These are phyloP conservation scores for Clytia hemisphaerica DNA, from an alignment of 30 jellyfish, hydroid and myxozoan genomes.

Conservation along the genomic window DNA sequence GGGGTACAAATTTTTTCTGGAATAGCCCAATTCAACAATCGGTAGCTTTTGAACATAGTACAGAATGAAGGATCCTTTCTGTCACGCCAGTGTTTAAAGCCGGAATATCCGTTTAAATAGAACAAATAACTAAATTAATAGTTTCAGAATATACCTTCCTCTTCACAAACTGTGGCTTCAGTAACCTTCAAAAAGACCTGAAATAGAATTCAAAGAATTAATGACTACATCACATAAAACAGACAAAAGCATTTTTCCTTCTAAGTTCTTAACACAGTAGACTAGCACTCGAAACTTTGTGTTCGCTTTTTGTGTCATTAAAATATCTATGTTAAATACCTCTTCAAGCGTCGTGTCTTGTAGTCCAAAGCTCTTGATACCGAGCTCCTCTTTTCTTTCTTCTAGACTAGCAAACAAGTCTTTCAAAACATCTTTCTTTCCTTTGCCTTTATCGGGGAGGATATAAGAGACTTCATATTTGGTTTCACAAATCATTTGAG, in stretches of 20 bases:
- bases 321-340: conserved; percentile 26
- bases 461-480: conserved; percentile 75
- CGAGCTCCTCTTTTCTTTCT: conserved; percentile 43
- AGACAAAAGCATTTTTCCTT: too few relatives aligned
- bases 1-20: too few relatives aligned
- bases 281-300: too few relatives aligned
- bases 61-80: too few relatives aligned
- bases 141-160: too few relatives aligned
- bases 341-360: conserved; percentile 91
- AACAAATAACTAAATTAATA: too few relatives aligned
- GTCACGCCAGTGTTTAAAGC: too few relatives aligned
- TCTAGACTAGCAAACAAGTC: conserved; percentile 59
- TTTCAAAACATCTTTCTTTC: conserved; percentile 39
- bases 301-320: too few relatives aligned
- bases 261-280: too few relatives aligned
- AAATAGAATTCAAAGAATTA: background rate
- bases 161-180: conserved; percentile 61
- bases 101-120: too few relatives aligned
- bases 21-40: too few relatives aligned
- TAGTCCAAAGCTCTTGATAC: conserved; percentile 75
- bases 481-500: conserved; percentile 84
- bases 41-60: too few relatives aligned
- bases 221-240: background rate
- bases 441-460: conserved; percentile 63
- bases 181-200: conserved; percentile 93